These are phyloP conservation scores for Cygnus buccinator DNA, from an alignment of 2,113 vertebrate species.

Conservation along the genomic window DNA sequence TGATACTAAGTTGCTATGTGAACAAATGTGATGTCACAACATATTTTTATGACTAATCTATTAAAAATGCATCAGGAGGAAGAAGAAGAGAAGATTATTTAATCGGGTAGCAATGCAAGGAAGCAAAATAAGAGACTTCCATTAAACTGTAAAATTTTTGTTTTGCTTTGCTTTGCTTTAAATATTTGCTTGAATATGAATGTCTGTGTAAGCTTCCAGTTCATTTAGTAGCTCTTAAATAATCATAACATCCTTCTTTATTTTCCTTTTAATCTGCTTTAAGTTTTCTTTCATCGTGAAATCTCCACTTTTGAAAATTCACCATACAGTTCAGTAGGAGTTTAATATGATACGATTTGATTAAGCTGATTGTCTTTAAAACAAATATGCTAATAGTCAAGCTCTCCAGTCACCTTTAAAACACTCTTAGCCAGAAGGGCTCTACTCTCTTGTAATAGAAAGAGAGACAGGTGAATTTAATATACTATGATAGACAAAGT, in stretches of 20 bases:
- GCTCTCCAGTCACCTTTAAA: constrained; percentile 9
- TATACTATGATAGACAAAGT: not conserved
- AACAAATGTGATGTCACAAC: constrained; percentile 74
- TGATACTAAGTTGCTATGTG: constrained; percentile 61
- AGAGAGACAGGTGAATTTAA: not conserved
- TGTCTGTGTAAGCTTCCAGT: constrained; percentile 1
- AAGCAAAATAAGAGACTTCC: constrained; percentile 33
- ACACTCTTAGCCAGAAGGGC: not conserved
- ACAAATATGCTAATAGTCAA: constrained; percentile 24
- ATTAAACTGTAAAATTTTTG: constrained; percentile 25
- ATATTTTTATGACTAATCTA: constrained; percentile 68
- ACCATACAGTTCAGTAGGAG: not conserved
- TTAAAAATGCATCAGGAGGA: constrained; percentile 68
- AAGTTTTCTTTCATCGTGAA: not conserved
- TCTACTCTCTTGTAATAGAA: not conserved
- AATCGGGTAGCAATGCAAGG: constrained; percentile 11
- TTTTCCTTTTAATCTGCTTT: constrained; percentile 25
- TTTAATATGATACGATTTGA: not conserved
- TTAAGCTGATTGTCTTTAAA: constrained; percentile 32
- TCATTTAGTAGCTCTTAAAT: constrained; percentile 28
- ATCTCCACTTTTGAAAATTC: not conserved
- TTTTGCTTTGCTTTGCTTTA: constrained; percentile 23
- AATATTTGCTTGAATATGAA: constrained; percentile 20
- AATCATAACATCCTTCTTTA: not conserved
- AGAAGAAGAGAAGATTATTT: constrained; percentile 40